Base-by-base conservation (phyloP, 2,797 vertebrate genomes). In the Lagocephalus sceleratus region DNA sequence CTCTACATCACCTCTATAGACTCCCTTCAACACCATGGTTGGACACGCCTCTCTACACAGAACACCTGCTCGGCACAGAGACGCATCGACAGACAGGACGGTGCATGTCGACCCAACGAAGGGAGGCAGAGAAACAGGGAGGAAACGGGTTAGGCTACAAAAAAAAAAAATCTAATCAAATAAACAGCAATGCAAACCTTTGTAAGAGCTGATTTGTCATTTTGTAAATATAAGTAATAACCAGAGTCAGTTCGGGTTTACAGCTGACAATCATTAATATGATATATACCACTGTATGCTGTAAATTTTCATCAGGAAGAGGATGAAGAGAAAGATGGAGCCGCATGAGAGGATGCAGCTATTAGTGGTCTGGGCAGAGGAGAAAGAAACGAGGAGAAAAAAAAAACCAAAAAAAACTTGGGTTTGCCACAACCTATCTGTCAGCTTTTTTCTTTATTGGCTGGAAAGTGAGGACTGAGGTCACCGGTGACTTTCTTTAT, bases 1-100 rank as follows among this genome's bases (percentile, higher is more conserved):
- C 81, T 76, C 82, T 54, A 21, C 26, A 75, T 84, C 81, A 68
- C 68, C 66, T 84, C 75, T 83, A 69, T 73, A 51, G 54, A 44
- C 54, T 83, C 80, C 8, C 75, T 63, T 87, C 84, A 88, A 76
- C 83, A 73, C 73, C 1, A 19, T 62, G 45, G 11, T 7, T 8
- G 45, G 35, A 54, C 46, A 60, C 40, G 44, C 64, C 57, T 68
- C 29, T 45, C 42, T n/a, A 48, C 5, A 47, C 20, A 55, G 25
- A 23, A 45, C 25, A 60, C 53, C 57, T 70, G 60, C 46, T 23
- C 11, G 19, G 54, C 15, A 32, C 32, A 35, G 32, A 35, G 26
- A 58, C 63, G 64, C 29, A 2, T 15, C 20, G 17, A 29, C 15
- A 32, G 26, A 15, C n/a, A 40, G 35, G 48, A 63, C 52, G 11